Base-by-base conservation (phyloP, 2,888 invertebrate species). In the Aspidiotus destructor region DNA sequence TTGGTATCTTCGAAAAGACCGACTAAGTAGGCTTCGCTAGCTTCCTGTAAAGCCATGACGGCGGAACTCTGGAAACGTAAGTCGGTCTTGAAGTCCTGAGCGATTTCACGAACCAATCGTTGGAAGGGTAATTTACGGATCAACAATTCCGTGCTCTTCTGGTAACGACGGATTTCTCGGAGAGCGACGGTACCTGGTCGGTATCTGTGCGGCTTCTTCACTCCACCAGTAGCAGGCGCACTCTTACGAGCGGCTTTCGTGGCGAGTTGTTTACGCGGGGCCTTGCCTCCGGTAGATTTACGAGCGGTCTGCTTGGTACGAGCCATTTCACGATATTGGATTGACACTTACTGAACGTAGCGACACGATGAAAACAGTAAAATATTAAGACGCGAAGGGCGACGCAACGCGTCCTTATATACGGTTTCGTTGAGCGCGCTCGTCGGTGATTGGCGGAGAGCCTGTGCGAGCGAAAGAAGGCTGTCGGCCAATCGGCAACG, bases 1-100 rank as follows among this genome's bases (percentile, higher is more conserved):
- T 96, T 96, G 74, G 96, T 96, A 82, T 96, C 96, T 84, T 96
- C 96, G 80, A 97, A 96, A 70, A 97, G 82, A 73, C 96, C 95
- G 70, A 95, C 94, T 73, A 95, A 81, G 79, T 92, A 92, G 11
- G 92, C 81, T 75, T 86, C 79, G 73, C 84, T 80, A 0, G 82
- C 82, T 72, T 82, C 82, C 72, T 75, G 72, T 10, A 71, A 41
- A 3, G 71, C 71, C 62, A 69, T 64, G 10, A 71, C 69, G 17
- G 71, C 71, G 1, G 71, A 69, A 16, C 71, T 76, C 73, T 79
- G 78, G 74, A 79, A 79, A 40, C 78, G 73, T 41, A 77, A 74
- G 69, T 78, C 79, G 16, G 77, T 77, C 73, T 79, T 79, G 74
- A 78, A 79, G 62, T 78, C 78, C 70, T 80, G 80, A 13, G 81